Percentiles rank a stretch among this genome's conserved stretches.
Conservation (phyloP, 2,113 vertebrate genomes). For the Tragulus kanchil region DNA sequence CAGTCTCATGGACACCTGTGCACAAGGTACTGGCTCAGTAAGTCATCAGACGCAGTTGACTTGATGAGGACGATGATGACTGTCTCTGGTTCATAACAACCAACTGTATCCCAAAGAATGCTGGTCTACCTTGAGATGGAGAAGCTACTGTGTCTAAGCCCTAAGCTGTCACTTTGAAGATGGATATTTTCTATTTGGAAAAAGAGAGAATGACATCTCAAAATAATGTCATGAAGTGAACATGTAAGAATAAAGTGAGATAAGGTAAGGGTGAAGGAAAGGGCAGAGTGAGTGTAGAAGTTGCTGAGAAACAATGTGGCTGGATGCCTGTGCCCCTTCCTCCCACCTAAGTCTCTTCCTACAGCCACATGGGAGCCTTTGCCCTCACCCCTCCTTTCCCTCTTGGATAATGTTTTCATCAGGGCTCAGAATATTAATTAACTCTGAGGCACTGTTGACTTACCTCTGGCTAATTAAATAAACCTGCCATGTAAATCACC, state of each 20-base stretch:
- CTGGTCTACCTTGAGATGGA: conserved; percentile 35
- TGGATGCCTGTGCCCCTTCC: not conserved
- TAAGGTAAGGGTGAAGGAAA: not conserved
- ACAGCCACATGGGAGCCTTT: not conserved
- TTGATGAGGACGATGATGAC: not conserved
- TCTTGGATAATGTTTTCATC: not conserved
- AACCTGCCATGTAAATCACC: conserved; percentile 70
- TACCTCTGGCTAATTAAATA: conserved; percentile 77
- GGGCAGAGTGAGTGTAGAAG: not conserved
- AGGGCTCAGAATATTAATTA: conserved; percentile 77
- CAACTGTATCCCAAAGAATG: not conserved
- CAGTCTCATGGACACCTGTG: not conserved
- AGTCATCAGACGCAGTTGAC: not conserved
- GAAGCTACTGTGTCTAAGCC: not conserved
- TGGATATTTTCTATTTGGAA: conserved; percentile 7
- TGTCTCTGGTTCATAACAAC: not conserved
- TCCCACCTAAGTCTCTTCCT: not conserved
- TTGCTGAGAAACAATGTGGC: not conserved
- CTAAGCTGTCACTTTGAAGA: conserved; percentile 30
- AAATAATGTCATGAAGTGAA: conserved; percentile 34
- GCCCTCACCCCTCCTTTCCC: not conserved
- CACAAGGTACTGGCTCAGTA: not conserved
- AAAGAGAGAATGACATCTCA: conserved; percentile 19
- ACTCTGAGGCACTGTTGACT: conserved; percentile 77
- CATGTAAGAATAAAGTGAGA: conserved; percentile 1